Evolutionary conservation across 2,113 vertebrate genomes (phyloP).

Genomic region (Orthonyx spaldingii): DNA sequence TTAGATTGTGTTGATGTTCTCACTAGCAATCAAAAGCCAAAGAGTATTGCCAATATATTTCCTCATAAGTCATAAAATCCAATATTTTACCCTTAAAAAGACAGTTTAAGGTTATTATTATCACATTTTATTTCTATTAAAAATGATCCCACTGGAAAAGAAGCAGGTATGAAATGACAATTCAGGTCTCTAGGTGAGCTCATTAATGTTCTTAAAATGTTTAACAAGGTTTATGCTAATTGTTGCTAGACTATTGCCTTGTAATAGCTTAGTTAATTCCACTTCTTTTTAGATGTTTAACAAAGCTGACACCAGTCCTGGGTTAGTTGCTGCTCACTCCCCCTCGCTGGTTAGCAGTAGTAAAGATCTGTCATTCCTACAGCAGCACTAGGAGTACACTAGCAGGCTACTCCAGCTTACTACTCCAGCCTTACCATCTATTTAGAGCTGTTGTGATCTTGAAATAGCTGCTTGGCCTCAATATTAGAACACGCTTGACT

Average conservation of each 20-base stretch:
- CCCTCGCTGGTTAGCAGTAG: background rate
- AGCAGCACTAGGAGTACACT: background rate
- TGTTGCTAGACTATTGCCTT: constrained; percentile 36
- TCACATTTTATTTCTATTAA: constrained; percentile 53
- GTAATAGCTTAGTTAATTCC: constrained; percentile 34
- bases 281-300: constrained; percentile 16
- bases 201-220: constrained; percentile 51
- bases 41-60: constrained; percentile 40
- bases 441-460: constrained; percentile 19
- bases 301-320: constrained; percentile 4
- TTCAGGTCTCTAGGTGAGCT: constrained; percentile 57
- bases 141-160: constrained; percentile 53
- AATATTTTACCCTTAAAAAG: constrained; percentile 67
- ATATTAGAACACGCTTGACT: background rate
- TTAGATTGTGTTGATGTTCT: background rate
- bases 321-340: background rate
- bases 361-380: background rate
- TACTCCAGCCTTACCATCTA: background rate
- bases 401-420: background rate
- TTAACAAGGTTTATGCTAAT: constrained; percentile 63
- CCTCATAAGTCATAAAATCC: constrained; percentile 44
- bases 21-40: constrained; percentile 18
- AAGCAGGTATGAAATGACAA: constrained; percentile 59
- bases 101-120: constrained; percentile 37
- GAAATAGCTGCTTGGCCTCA: constrained; percentile 17